Conservation (phyloP, 2,797 vertebrate genomes). For the Novumbra hubbsi region DNA sequence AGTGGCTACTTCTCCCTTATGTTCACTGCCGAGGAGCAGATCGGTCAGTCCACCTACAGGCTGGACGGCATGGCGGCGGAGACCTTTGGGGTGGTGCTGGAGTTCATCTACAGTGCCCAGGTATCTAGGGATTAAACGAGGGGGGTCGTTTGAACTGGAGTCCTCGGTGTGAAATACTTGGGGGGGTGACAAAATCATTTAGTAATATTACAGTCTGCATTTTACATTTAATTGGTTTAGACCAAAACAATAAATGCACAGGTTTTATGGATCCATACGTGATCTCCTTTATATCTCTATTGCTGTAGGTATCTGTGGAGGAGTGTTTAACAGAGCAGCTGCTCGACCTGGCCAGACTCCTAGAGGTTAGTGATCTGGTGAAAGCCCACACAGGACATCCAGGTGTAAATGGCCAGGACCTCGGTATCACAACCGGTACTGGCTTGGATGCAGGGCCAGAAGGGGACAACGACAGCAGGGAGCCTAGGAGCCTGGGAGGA, state of each 20-base stretch:
- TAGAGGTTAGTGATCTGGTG: slow-evolving; percentile 85
- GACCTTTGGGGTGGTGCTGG: slow-evolving; percentile 81
- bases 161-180: background rate
- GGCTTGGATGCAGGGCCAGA: background rate
- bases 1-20: slow-evolving; percentile 93
- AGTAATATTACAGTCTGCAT: background rate
- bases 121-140: slow-evolving; percentile 79
- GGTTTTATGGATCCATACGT: background rate
- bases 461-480: background rate
- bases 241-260: background rate
- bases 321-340: slow-evolving; percentile 80
- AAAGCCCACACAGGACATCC: slow-evolving; percentile 76
- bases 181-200: background rate
- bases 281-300: background rate
- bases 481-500: background rate
- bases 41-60: slow-evolving; percentile 76
- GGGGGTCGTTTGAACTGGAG: slow-evolving; percentile 5
- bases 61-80: slow-evolving; percentile 84
- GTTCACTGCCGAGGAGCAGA: slow-evolving; percentile 82
- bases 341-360: slow-evolving; percentile 81
- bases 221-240: background rate
- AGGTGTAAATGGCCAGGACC: background rate
- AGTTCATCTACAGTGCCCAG: slow-evolving; percentile 92
- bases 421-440: background rate
- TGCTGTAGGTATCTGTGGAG: slow-evolving; percentile 69